Conservation (phyloP, 2,888 invertebrate species). For the Carabus problematicus region DNA sequence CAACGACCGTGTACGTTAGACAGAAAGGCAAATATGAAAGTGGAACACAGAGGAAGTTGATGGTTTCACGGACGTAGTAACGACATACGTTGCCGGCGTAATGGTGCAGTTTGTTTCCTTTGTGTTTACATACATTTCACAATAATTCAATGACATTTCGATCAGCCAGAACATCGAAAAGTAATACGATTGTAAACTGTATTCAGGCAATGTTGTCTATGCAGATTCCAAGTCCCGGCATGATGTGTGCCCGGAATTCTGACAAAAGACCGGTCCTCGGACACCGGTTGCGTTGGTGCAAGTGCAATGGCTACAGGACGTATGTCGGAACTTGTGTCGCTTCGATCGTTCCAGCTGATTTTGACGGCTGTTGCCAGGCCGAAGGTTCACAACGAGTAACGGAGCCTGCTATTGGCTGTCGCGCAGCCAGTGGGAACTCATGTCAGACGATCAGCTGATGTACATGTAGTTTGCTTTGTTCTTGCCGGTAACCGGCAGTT, state of each 20-base stretch:
- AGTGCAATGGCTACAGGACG: slow-evolving; percentile 8
- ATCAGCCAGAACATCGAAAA: background rate
- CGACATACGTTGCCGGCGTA: slow-evolving; percentile 9
- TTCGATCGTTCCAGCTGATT: slow-evolving; percentile 38
- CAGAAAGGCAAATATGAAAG: slow-evolving; percentile 1
- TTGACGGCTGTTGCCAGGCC: slow-evolving; percentile 42
- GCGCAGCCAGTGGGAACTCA: slow-evolving; percentile 21
- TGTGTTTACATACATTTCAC: slow-evolving; percentile 13
- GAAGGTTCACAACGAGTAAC: slow-evolving; percentile 25
- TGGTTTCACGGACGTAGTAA: background rate
- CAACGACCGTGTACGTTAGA: background rate
- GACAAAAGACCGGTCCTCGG: slow-evolving; percentile 9
- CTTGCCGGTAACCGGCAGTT: slow-evolving; percentile 26
- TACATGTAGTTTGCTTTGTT: slow-evolving; percentile 35
- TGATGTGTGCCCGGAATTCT: background rate
- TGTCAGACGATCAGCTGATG: slow-evolving; percentile 38
- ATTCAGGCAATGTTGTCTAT: background rate
- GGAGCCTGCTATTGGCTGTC: slow-evolving; percentile 20
- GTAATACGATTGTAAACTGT: background rate
- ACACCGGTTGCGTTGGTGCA: background rate
- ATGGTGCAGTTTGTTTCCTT: background rate
- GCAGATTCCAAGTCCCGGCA: background rate
- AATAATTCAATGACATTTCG: slow-evolving; percentile 1
- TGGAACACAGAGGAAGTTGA: slow-evolving; percentile 7
- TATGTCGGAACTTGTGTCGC: slow-evolving; percentile 1